Percentiles rank a stretch among this genome's conserved stretches.
Conservation (phyloP, 2,888 invertebrate species). For the Rotaria sp. region DNA sequence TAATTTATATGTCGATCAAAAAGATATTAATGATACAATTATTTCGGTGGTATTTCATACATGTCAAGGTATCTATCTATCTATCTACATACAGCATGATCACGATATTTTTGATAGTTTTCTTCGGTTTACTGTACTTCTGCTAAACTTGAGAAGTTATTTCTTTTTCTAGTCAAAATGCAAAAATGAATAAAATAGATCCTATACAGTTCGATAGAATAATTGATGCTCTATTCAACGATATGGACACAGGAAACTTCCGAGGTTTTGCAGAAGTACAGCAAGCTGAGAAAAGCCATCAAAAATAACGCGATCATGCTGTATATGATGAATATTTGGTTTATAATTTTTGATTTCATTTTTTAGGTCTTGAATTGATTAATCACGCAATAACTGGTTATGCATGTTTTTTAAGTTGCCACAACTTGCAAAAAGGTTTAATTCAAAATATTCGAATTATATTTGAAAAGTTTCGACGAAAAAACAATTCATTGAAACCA, state of each 20-base stretch:
- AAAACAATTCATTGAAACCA: background rate
- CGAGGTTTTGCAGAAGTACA: too few relatives aligned
- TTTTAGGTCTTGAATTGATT: background rate
- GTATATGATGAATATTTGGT: background rate
- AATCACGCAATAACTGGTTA: background rate
- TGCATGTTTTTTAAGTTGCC: background rate
- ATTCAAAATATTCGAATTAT: background rate
- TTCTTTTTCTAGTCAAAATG: too few relatives aligned
- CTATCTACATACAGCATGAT: background rate
- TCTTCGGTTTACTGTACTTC: too few relatives aligned
- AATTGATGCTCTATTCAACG: too few relatives aligned
- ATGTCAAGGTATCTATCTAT: background rate
- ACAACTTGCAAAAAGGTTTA: background rate
- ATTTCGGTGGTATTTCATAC: background rate
- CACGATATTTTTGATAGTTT: too few relatives aligned
- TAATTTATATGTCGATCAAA: background rate
- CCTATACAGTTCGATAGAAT: too few relatives aligned
- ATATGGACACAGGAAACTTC: too few relatives aligned
- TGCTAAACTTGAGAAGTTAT: too few relatives aligned
- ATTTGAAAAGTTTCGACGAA: background rate
- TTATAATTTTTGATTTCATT: background rate
- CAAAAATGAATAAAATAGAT: too few relatives aligned
- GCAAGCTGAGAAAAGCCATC: too few relatives aligned
- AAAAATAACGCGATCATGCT: too few relatives aligned
- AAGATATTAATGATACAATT: background rate